Evolutionary conservation across 64 coral and sea anemone species (phyloP).

Genomic region (Pachyseris speciosa): DNA sequence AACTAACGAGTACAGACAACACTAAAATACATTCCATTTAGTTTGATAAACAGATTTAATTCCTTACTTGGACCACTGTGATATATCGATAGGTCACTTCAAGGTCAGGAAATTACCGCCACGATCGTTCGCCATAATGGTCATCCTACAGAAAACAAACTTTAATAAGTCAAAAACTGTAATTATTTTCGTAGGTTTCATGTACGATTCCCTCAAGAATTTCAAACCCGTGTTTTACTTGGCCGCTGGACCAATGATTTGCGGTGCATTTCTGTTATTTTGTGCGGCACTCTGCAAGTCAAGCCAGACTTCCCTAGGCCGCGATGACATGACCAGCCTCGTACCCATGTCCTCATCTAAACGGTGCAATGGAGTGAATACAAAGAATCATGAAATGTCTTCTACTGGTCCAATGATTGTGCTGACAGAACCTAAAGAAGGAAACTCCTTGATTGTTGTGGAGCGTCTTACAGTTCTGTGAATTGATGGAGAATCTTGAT

Average conservation of each 20-base stretch:
- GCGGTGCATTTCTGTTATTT: conserved; percentile 62
- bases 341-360: neutral
- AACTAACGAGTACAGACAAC: too few species aligned
- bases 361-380: neutral
- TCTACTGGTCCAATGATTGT: neutral
- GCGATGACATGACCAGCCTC: neutral
- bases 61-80: too few species aligned
- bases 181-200: conserved; percentile 57
- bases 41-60: too few species aligned
- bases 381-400: neutral
- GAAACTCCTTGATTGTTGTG: neutral
- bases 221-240: conserved; percentile 93
- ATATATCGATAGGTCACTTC: too few species aligned
- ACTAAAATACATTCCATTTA: too few species aligned
- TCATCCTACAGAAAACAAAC: too few species aligned
- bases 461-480: conserved; percentile 12
- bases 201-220: conserved; percentile 68
- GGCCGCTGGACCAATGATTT: conserved; percentile 83
- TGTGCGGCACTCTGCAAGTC: neutral
- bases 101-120: too few species aligned
- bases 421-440: neutral
- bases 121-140: too few species aligned
- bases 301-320: neutral
- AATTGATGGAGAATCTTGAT: too few species aligned
- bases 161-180: too few species aligned